These are phyloP conservation scores for Cataglyphis hispanica DNA, from an alignment of 1,140 invertebrate genomes.

Conservation along the genomic window DNA sequence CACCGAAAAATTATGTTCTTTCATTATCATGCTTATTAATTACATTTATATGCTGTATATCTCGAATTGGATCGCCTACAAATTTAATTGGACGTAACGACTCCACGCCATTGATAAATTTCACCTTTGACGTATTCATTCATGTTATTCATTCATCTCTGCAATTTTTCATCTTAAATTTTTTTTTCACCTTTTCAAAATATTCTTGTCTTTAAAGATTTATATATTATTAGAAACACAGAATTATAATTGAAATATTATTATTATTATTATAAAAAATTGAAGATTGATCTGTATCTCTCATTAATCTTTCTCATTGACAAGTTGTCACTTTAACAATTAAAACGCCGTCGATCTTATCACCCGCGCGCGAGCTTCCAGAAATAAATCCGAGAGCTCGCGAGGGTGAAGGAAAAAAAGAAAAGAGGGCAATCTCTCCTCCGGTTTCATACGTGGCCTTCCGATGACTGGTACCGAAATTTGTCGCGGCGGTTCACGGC, in stretches of 20 bases:
- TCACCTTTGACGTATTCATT: not conserved
- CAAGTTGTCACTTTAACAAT: not conserved
- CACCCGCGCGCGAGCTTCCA: not conserved
- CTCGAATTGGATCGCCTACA: not conserved
- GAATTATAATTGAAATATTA: not conserved
- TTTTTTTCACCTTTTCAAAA: not conserved
- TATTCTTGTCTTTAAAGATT: not conserved
- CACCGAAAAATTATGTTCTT: conserved; percentile 5
- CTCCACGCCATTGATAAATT: not conserved
- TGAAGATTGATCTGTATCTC: not conserved
- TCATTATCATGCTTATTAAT: conserved; percentile 5
- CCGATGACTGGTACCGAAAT: conserved; percentile 65
- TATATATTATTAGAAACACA: not conserved
- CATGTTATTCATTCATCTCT: not conserved
- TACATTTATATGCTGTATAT: not conserved
- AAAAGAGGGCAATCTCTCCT: conserved; percentile 17
- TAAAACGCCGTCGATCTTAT: conserved; percentile 32
- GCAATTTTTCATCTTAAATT: not conserved
- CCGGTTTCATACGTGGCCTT: conserved; percentile 63
- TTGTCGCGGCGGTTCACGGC: conserved; percentile 74
- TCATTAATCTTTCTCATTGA: not conserved
- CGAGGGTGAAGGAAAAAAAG: not conserved
- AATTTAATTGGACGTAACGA: conserved; percentile 10
- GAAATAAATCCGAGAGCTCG: conserved; percentile 24
- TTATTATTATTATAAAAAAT: not conserved